Percentiles rank a stretch among this genome's conserved stretches.
These are phyloP conservation scores for Astreopora myriophthalma DNA, from an alignment of 64 coral and sea anemone genomes.

Conservation along the genomic window DNA sequence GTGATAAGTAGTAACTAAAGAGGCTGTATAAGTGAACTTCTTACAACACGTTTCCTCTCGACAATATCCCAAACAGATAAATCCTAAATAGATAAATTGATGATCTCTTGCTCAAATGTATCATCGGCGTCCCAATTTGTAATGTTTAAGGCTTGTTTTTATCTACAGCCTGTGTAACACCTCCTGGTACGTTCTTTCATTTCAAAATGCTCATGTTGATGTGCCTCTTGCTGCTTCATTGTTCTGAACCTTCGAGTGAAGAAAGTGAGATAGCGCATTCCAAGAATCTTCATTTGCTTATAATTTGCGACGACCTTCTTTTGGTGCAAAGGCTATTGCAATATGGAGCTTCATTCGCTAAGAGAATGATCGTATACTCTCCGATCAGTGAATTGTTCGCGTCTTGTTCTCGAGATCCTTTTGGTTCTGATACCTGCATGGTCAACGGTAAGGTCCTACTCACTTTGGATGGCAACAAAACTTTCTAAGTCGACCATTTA, in stretches of 20 bases:
- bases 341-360: constrained; percentile 60
- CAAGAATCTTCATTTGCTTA: constrained; percentile 62
- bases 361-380: constrained; percentile 48
- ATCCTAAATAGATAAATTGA: not conserved
- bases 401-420: constrained; percentile 56
- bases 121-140: not conserved
- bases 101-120: not conserved
- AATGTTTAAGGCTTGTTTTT: not conserved
- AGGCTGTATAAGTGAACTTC: too few relatives aligned
- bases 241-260: not conserved
- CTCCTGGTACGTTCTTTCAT: constrained; percentile 70
- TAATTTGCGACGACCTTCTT: constrained; percentile 63
- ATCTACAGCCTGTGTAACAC: not conserved
- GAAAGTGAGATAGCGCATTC: not conserved
- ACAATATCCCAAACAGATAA: too few relatives aligned
- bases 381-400: constrained; percentile 77
- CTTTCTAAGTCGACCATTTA: not conserved
- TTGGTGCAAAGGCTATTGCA: constrained; percentile 65
- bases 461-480: not conserved
- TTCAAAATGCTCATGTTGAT: constrained; percentile 73
- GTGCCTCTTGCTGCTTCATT: constrained; percentile 55
- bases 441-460: constrained; percentile 62
- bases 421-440: constrained; percentile 68
- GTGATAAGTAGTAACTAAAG: too few relatives aligned
- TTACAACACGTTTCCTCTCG: too few relatives aligned